Percentiles rank a stretch among this genome's conserved stretches.
phyloP scores from a whole-genome alignment of 2,113 vertebrate genomes.

The Rhinopomastus cyanomelas region DNA sequence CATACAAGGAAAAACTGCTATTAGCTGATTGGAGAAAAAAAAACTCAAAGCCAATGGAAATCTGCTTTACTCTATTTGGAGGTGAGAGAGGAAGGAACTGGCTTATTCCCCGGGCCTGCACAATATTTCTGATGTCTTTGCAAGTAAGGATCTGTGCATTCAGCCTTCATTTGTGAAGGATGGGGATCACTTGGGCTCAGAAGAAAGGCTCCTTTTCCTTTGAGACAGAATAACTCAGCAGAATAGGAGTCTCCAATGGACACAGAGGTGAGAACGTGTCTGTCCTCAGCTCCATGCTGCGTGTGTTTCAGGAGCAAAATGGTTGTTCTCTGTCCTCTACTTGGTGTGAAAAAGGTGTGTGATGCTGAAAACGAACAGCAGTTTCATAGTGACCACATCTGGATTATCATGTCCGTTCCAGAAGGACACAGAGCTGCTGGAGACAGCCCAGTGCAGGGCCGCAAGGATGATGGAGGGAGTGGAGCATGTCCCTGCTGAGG shows the following conservation, averaged over 20 bases:
- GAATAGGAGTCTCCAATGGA: background rate
- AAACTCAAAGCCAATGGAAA: background rate
- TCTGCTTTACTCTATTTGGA: background rate
- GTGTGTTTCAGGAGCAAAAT: background rate
- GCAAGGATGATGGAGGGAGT: no score
- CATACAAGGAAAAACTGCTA: background rate
- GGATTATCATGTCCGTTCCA: no score
- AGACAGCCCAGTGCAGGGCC: no score
- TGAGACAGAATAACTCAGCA: background rate
- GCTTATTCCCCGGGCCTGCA: background rate
- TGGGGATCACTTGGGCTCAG: accelerated
- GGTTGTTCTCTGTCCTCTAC: background rate
- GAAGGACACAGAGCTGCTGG: no score
- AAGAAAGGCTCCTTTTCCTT: background rate
- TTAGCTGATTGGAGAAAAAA: background rate
- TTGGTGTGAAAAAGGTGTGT: background rate
- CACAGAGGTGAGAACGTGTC: background rate
- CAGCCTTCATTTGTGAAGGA: background rate
- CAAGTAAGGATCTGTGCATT: background rate
- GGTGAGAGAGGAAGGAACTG: background rate
- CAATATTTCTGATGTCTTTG: background rate
- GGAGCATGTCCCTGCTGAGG: no score
- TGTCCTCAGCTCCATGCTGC: background rate
- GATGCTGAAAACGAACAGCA: background rate
- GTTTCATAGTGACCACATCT: accelerated